Evolutionary conservation across 2,888 invertebrate genomes (phyloP).

Genomic region (Allacma fusca): DNA sequence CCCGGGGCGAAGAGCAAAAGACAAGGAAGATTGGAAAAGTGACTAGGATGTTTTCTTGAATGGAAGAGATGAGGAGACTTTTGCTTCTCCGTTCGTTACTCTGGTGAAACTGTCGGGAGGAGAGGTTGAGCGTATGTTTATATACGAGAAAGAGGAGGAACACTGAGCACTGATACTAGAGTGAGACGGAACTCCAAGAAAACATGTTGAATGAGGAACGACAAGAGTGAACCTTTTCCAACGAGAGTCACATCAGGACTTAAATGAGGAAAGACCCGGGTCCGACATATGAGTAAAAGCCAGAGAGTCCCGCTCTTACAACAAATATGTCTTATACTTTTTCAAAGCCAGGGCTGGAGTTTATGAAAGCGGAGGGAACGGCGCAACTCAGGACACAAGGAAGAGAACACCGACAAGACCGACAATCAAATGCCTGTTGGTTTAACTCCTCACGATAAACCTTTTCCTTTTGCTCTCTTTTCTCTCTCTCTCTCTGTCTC

Average conservation of each 20-base stretch:
- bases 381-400: not conserved
- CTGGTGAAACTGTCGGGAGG: slow-evolving; percentile 21
- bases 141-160: too few relatives aligned
- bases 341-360: too few relatives aligned
- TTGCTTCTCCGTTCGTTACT: too few relatives aligned
- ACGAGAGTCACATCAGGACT: slow-evolving; percentile 24
- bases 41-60: too few relatives aligned
- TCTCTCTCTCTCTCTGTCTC: too few relatives aligned
- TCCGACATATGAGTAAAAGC: slow-evolving; percentile 21
- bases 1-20: slow-evolving; percentile 31
- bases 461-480: slow-evolving; percentile 31
- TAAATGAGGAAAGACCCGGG: slow-evolving; percentile 31
- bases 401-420: slow-evolving; percentile 9
- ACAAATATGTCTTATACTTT: too few relatives aligned
- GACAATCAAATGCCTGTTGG: slow-evolving; percentile 45
- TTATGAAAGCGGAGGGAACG: not conserved
- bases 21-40: too few relatives aligned
- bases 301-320: not conserved
- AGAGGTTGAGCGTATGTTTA: too few relatives aligned
- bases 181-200: too few relatives aligned
- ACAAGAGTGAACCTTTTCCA: not conserved
- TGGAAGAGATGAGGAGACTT: too few relatives aligned
- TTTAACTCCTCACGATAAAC: slow-evolving; percentile 40
- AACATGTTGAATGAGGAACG: not conserved
- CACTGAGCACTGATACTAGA: too few relatives aligned